A percentile compares a stretch with the other conserved stretches of the same genome.
Evolutionary conservation across 2,113 vertebrate genomes (phyloP).

Genomic region (Anthoscopus minutus): DNA sequence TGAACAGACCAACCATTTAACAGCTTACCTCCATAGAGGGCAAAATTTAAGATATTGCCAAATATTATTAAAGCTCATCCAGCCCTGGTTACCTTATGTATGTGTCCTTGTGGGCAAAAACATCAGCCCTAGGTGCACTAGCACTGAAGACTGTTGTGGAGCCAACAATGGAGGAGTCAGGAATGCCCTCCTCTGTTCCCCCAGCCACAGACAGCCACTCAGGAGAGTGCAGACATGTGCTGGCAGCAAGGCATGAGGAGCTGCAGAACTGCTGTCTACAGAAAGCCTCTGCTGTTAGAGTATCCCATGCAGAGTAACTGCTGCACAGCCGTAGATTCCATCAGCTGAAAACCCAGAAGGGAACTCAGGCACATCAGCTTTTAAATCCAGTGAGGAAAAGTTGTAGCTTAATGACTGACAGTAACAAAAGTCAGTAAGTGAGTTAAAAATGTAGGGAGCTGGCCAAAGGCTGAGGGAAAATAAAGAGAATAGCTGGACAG

Average conservation of each 20-base stretch:
- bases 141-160: not conserved
- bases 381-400: not conserved
- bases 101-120: not conserved
- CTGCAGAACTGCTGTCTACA: not conserved
- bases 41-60: not conserved
- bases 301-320: not conserved
- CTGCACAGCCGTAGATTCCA: not conserved
- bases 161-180: not conserved
- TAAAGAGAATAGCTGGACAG: not conserved
- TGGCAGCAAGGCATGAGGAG: not conserved
- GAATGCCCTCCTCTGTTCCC: not conserved
- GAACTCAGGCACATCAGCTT: not conserved
- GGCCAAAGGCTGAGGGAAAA: not conserved
- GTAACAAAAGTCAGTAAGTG: not conserved
- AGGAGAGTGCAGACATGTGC: not conserved
- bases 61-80: not conserved
- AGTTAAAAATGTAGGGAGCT: not conserved
- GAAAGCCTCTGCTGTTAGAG: not conserved
- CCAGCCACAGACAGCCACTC: not conserved
- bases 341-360: not conserved
- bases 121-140: not conserved
- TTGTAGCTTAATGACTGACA: fast-evolving
- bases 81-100: not conserved
- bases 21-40: not conserved
- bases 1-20: not conserved